Percentiles rank a stretch among this genome's conserved stretches.
Conservation (phyloP, 2,888 invertebrate species). For the Patella caerulea region DNA sequence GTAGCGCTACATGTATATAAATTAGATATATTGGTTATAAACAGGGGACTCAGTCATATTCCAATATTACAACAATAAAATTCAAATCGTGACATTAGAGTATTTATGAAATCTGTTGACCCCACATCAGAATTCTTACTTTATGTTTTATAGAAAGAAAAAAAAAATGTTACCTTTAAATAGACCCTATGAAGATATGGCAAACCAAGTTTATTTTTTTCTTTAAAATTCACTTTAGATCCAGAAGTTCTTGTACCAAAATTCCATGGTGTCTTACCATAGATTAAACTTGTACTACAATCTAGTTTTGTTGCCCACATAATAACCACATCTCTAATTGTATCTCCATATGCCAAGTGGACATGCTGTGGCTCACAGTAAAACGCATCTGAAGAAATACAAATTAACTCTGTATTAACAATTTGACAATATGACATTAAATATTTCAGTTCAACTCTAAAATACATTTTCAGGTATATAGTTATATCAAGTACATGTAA, state of each 20-base stretch:
- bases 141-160: too few species aligned
- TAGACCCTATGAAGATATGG: background rate
- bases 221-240: slow-evolving; percentile 18
- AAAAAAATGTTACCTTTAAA: slow-evolving; percentile 6
- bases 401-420: background rate
- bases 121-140: too few species aligned
- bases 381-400: slow-evolving; percentile 23
- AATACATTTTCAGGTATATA: too few species aligned
- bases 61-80: too few species aligned
- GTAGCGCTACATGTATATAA: too few species aligned
- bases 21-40: too few species aligned
- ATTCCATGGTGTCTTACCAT: slow-evolving; percentile 21
- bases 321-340: slow-evolving; percentile 46
- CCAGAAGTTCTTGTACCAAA: slow-evolving; percentile 15
- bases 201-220: slow-evolving; percentile 9
- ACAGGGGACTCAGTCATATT: too few species aligned
- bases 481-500: too few species aligned
- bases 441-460: too few species aligned
- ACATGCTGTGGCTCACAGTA: slow-evolving; percentile 46
- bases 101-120: too few species aligned
- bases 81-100: too few species aligned
- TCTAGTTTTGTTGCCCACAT: slow-evolving; percentile 54
- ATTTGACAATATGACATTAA: too few species aligned
- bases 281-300: slow-evolving; percentile 13
- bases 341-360: slow-evolving; percentile 51